These are phyloP conservation scores for Oligia fasciuncula DNA, from an alignment of 2,888 invertebrate genomes.

Conservation along the genomic window DNA sequence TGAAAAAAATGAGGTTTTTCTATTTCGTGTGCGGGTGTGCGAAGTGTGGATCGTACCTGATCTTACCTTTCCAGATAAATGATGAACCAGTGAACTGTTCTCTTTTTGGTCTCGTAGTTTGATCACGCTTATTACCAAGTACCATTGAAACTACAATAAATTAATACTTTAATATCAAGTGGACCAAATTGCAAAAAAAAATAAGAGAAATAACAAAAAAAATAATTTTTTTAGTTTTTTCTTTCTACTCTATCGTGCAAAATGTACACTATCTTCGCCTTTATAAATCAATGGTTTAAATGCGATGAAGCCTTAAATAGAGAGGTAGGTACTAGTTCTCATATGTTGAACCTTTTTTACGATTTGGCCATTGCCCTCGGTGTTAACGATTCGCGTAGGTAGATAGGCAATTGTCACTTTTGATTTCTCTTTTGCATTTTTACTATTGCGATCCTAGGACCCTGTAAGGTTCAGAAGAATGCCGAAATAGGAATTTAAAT, in stretches of 20 bases:
- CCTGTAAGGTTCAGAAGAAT: conserved; percentile 3
- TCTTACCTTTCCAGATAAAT: not conserved
- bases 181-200: not conserved
- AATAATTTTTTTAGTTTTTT: not conserved
- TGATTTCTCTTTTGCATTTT: conserved; percentile 48
- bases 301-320: conserved; percentile 42
- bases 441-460: conserved; percentile 41
- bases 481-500: not conserved
- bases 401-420: conserved; percentile 52
- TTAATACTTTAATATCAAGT: not conserved
- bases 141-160: not conserved
- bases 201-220: not conserved
- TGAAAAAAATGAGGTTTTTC: no score
- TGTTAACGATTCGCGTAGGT: conserved; percentile 60
- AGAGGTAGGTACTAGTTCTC: conserved; percentile 38
- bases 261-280: conserved; percentile 5
- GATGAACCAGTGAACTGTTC: not conserved
- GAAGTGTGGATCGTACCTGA: not conserved
- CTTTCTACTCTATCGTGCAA: not conserved
- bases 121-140: not conserved
- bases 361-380: conserved; percentile 49
- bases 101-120: not conserved
- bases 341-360: conserved; percentile 52
- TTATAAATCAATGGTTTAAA: conserved; percentile 26
- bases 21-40: not conserved